Evolutionary conservation across 2,888 invertebrate species (phyloP).

Genomic region (Erebia ligea): DNA sequence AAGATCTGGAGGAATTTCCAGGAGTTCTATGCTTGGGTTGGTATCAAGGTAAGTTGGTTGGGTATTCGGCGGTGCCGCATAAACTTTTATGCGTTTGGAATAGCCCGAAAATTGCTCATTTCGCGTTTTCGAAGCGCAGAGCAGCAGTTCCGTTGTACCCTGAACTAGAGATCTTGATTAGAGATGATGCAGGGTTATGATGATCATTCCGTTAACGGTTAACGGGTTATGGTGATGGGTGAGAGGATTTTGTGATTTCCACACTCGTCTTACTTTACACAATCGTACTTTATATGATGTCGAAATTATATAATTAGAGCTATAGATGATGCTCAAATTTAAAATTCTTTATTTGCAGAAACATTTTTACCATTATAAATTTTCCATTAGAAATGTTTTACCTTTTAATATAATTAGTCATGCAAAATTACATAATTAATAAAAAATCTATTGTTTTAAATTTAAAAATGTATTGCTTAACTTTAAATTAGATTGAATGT

Average conservation of each 20-base stretch:
- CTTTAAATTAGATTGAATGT: too few species aligned
- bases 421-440: too few species aligned
- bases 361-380: too few species aligned
- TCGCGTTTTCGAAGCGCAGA: constrained; percentile 64
- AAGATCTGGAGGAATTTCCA: background rate
- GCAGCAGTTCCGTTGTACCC: constrained; percentile 50
- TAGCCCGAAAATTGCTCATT: constrained; percentile 74
- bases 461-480: too few species aligned
- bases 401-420: too few species aligned
- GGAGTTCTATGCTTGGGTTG: constrained; percentile 22
- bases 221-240: constrained; percentile 20
- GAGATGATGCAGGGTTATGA: constrained; percentile 41
- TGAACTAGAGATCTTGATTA: constrained; percentile 45
- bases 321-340: too few species aligned
- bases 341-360: too few species aligned
- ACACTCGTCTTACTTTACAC: constrained; percentile 1
- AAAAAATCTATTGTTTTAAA: too few species aligned
- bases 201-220: constrained; percentile 27
- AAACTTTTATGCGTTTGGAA: constrained; percentile 76
- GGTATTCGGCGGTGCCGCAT: constrained; percentile 60
- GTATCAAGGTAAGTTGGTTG: constrained; percentile 51
- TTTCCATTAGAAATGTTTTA: too few species aligned
- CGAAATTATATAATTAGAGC: too few species aligned
- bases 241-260: constrained; percentile 25
- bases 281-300: background rate